These are phyloP conservation scores for Enteromius afrohamiltoni DNA, from an alignment of 2,797 vertebrate species.

Conservation along the genomic window DNA sequence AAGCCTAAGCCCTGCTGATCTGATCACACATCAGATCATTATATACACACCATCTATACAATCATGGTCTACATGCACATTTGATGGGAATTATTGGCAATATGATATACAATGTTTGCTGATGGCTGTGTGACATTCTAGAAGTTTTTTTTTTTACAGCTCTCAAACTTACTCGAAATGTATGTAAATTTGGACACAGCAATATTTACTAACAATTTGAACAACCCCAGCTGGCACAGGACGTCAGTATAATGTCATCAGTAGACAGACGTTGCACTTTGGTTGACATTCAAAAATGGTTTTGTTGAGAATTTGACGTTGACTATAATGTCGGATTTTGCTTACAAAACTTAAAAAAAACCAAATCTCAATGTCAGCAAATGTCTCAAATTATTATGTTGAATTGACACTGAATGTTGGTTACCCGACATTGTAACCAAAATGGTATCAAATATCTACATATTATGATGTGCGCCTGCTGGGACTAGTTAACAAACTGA, in stretches of 20 bases:
- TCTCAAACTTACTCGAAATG: background rate
- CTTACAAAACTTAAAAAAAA: no score
- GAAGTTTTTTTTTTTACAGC: background rate
- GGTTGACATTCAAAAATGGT: no score
- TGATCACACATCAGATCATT: background rate
- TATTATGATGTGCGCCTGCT: no score
- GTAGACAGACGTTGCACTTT: no score
- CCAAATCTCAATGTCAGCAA: no score
- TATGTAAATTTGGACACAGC: background rate
- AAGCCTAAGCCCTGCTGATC: background rate
- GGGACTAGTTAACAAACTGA: background rate
- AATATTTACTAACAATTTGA: background rate
- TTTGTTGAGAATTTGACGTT: no score
- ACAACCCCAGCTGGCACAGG: background rate
- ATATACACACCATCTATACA: background rate
- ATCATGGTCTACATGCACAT: background rate
- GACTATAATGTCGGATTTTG: no score
- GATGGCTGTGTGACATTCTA: background rate
- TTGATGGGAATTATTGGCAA: background rate
- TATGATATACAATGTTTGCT: background rate
- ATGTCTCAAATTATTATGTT: no score
- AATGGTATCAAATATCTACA: no score
- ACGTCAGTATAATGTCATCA: no score
- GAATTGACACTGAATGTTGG: no score
- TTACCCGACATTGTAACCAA: no score